Conservation (phyloP, 2,113 vertebrate species). For the Daphoenositta chrysoptera region DNA sequence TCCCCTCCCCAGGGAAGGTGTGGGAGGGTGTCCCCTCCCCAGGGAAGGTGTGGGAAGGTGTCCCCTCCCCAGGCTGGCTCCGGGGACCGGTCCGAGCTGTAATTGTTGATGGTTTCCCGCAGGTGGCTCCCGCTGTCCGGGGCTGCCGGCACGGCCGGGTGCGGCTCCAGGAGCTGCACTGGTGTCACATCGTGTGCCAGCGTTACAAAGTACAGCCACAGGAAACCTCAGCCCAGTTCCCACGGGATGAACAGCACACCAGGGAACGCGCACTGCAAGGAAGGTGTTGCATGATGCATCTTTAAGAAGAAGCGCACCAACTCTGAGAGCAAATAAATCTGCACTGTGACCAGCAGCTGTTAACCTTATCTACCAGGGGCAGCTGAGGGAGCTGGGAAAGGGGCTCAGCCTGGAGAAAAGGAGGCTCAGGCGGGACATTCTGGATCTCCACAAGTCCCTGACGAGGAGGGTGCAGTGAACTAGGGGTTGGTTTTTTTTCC, state of each 20-base stretch:
- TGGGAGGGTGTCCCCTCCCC: neutral
- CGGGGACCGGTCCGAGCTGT: neutral
- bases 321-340: neutral
- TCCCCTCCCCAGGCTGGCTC: too few species aligned
- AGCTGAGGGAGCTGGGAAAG: neutral
- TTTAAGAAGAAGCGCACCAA: neutral
- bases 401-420: neutral
- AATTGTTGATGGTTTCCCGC: neutral
- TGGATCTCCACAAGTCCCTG: neutral
- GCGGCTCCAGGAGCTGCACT: fast-evolving
- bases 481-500: neutral
- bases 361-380: neutral
- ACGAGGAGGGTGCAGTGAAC: too few species aligned
- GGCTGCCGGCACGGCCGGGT: neutral
- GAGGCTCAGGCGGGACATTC: neutral
- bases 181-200: neutral
- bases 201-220: neutral
- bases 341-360: neutral
- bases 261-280: neutral
- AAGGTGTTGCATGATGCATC: neutral
- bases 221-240: neutral
- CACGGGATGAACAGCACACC: neutral
- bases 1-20: neutral
- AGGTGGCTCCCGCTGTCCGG: neutral
- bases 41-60: neutral